Evolutionary conservation across 2,888 invertebrate species (phyloP).

Genomic region (Drosophila paramelanica): DNA sequence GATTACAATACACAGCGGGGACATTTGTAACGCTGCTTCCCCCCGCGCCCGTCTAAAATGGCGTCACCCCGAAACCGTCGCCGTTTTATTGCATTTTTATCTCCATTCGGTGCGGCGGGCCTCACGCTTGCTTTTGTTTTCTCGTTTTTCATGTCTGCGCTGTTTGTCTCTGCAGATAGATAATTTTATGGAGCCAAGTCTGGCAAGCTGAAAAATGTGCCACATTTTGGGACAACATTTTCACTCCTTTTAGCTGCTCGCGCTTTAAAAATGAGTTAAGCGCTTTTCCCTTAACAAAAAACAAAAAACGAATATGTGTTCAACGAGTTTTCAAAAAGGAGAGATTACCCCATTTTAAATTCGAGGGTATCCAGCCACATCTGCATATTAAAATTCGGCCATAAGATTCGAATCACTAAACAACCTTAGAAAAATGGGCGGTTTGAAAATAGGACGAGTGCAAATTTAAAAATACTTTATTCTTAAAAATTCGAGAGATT

Average conservation of each 20-base stretch:
- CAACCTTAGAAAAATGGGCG: neutral
- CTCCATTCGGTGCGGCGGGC: constrained; percentile 13
- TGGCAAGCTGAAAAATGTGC: constrained; percentile 14
- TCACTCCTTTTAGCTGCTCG: neutral
- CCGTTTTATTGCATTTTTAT: constrained; percentile 65
- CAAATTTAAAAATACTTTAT: too few species aligned
- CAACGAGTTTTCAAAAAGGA: constrained; percentile 5
- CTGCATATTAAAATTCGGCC: neutral
- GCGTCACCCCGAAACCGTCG: constrained; percentile 23
- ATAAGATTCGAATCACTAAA: neutral
- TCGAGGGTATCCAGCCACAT: neutral
- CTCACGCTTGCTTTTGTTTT: constrained; percentile 18
- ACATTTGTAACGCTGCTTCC: constrained; percentile 48
- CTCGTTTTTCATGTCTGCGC: constrained; percentile 32
- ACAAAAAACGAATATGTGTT: neutral
- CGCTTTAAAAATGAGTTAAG: constrained; percentile 10
- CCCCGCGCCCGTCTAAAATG: constrained; percentile 7
- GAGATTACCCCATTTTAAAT: constrained; percentile 6
- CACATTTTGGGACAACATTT: constrained; percentile 12
- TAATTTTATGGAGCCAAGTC: constrained; percentile 35
- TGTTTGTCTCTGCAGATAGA: constrained; percentile 33
- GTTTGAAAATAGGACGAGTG: too few species aligned
- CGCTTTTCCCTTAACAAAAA: constrained; percentile 6
- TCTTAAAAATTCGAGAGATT: too few species aligned
- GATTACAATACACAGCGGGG: constrained; percentile 63